phyloP scores from a whole-genome alignment of 23 tunicate genomes.

The Phallusia fumigata region DNA sequence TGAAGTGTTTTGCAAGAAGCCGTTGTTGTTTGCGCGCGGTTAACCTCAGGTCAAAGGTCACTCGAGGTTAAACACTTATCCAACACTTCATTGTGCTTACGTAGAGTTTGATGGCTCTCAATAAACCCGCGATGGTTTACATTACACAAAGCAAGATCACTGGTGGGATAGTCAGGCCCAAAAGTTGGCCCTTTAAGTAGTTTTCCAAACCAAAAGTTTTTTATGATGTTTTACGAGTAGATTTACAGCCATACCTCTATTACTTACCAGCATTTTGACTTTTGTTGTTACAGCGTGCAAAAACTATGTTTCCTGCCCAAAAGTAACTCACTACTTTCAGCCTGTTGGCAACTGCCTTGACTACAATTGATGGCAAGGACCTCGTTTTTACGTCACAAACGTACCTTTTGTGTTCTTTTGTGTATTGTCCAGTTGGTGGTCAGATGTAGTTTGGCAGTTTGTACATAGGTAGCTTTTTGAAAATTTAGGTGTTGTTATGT shows the following conservation, averaged over 20 bases:
- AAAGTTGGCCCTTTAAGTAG: too few relatives aligned
- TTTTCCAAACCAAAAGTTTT: too few relatives aligned
- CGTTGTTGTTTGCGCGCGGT: not conserved
- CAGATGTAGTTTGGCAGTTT: not conserved
- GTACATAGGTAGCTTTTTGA: not conserved
- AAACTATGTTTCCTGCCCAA: not conserved
- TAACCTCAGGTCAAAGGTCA: conserved; percentile 10
- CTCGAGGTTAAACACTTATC: not conserved
- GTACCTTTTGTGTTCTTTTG: not conserved
- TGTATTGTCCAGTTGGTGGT: too few relatives aligned
- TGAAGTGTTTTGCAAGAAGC: too few relatives aligned
- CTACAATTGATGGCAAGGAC: not conserved
- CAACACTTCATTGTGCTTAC: not conserved
- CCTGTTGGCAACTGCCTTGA: not conserved
- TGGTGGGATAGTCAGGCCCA: not conserved
- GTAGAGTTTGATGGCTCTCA: not conserved
- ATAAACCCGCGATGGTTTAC: not conserved
- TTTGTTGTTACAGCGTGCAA: not conserved
- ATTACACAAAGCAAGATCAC: not conserved
- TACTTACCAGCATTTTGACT: not conserved
- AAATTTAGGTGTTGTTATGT: not conserved
- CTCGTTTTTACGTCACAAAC: not conserved
- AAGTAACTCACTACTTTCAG: not conserved
- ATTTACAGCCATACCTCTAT: not conserved
- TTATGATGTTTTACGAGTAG: not conserved